Base-by-base conservation (phyloP, 2,888 invertebrate genomes). In the Pseudoips prasinana region DNA sequence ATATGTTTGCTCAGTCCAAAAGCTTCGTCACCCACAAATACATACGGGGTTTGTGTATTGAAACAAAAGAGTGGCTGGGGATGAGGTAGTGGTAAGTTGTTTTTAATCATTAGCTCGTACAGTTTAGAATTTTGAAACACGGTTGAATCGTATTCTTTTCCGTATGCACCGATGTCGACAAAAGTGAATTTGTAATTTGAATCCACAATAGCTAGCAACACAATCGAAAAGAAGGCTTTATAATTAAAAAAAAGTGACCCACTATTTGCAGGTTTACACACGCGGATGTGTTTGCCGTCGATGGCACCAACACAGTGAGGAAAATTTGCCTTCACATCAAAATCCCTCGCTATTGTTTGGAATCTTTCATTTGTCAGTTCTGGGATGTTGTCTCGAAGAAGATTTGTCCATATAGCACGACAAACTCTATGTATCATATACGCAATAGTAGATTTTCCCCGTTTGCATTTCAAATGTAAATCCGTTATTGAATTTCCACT, bases 181-280 rank as follows among this genome's bases (percentile, higher is more conserved):
- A 14, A 17, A 10, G 14, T 18, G 25, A 24, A 29, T 29, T 29
- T 29, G 29, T 22, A 29, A 29, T 29, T 22, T 23, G 22, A 23
- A 29, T 29, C 39, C 31, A 18, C 34, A 18, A 18, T 25, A 33
- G 10, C 33, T 28, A 33, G 33, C 29, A 29, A 33, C 31, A 80
- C 71, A 23, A 72, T 58, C 42, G 64, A 71, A 36, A 61, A 62
- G 36, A 37, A 35, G 3, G 27, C 35, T 58, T 73, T 73, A 39
- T 71, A 73, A 39, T 70, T 66, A 29, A 38, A 33, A 37, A 33
- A 52, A 51, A 63, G 56, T 10, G 51, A 37, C 8, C 49, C 53
- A 38, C 46, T 45, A 29, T 60, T 40, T n/a, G 38, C 25, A 18
- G 70, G 67, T 46, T 68, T 49, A 14, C 67, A 35, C 11, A 33